Base-by-base conservation (phyloP, 1,140 invertebrate species). In the Drosophila athabasca region DNA sequence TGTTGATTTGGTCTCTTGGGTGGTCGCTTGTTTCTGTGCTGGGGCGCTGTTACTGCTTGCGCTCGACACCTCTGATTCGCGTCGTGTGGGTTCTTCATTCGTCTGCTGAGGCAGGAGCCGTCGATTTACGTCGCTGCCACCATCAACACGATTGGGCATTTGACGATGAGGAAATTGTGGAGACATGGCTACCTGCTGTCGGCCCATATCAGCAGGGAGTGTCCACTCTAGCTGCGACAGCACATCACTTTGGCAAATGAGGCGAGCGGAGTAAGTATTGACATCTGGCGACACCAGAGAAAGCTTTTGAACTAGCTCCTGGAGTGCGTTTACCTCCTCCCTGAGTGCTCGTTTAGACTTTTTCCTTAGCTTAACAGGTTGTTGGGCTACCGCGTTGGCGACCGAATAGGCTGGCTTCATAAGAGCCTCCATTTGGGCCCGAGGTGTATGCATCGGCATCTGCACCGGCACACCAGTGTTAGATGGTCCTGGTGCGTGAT, bases 51-150 rank as follows among this genome's bases (percentile, higher is more conserved):
- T 76, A 49, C 64, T 85, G n/a, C 76, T 80, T 0, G 52, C 66
- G 35, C 46, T 79, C 7, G 84, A 83, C 8, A 77, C 3, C 3
- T 88, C 84, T 0, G 84, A 89, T 9, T 83, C 84, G 39, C 53
- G 82, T 3, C 79, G 69, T 0, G 43, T 17, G 1, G 68, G 76
- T 0, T 31, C 52, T 15, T 68, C 57, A n/a, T 26, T 15, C 0
- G 35, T 41, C 13, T 48, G 55, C 24, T 51, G 67, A 2, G 46
- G 48, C 7, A 17, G 9, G 3, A 46, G 59, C 31, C 22, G 43
- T 3, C 53, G 58, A 0, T 39, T 22, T 35, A 54, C 22, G 6
- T 77, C 75, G 31, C 57, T 72, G 3, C 76, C 78, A 9, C 62
- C 78, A 9, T 70, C 70, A 9, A 79, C 61, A 19, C 76, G 78